phyloP scores from a whole-genome alignment of 2,888 invertebrate species.

The Erpobdella octoculata region DNA sequence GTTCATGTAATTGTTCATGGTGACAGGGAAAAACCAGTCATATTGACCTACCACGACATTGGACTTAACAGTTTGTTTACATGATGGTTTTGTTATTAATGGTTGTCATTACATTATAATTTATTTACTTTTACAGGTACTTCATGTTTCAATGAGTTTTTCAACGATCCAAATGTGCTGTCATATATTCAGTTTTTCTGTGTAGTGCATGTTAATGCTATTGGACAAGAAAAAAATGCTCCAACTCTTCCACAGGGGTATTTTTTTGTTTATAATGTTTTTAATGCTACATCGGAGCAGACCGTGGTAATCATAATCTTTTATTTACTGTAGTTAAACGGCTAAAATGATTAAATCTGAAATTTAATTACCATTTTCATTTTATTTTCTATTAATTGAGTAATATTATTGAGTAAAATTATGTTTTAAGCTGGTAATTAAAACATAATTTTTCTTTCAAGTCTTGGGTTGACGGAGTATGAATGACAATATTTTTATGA shows the following conservation, averaged over 20 bases:
- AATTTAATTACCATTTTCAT: too few relatives aligned
- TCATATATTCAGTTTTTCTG: constrained; percentile 71
- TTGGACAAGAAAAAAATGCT: constrained; percentile 94
- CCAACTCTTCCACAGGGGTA: constrained; percentile 85
- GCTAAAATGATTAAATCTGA: too few relatives aligned
- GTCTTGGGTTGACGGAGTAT: constrained; percentile 9
- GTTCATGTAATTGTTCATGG: constrained; percentile 87
- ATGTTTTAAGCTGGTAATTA: background rate
- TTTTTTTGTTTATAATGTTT: constrained; percentile 43
- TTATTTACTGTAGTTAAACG: too few relatives aligned
- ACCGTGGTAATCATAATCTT: background rate
- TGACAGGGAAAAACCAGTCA: constrained; percentile 79
- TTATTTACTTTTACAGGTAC: constrained; percentile 40
- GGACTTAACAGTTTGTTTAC: constrained; percentile 85
- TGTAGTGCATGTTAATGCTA: constrained; percentile 95
- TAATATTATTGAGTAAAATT: too few relatives aligned
- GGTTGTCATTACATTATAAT: background rate
- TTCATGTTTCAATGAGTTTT: constrained; percentile 55
- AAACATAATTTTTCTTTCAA: constrained; percentile 7
- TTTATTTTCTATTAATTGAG: too few relatives aligned
- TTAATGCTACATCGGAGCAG: too few relatives aligned
- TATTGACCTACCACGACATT: constrained; percentile 93
- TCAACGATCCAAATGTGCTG: constrained; percentile 54
- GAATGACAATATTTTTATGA: background rate
- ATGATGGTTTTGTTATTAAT: background rate